A percentile compares a stretch with the other conserved stretches of the same genome.
Evolutionary conservation across 2,888 invertebrate genomes (phyloP).

Genomic region (Yponomeuta plumbellus): DNA sequence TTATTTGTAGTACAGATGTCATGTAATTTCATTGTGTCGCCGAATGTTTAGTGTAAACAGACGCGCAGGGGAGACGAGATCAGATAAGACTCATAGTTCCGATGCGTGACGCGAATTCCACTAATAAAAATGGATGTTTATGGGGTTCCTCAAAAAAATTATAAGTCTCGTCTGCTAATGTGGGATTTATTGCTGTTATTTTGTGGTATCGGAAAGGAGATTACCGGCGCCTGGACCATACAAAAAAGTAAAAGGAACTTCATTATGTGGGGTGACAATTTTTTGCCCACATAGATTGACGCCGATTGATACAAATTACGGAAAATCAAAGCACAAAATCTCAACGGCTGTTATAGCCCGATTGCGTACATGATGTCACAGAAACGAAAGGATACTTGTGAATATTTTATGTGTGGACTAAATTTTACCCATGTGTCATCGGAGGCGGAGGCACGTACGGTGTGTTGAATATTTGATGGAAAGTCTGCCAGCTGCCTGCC

Average conservation of each 20-base stretch:
- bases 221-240: constrained; percentile 44
- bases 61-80: constrained; percentile 56
- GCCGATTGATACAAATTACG: not conserved
- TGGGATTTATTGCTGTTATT: constrained; percentile 57
- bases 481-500: constrained; percentile 42
- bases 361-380: constrained; percentile 17
- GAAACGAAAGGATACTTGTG: constrained; percentile 39
- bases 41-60: constrained; percentile 74
- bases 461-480: constrained; percentile 49
- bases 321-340: not conserved
- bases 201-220: constrained; percentile 58
- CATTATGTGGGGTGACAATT: constrained; percentile 13
- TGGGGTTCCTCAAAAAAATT: constrained; percentile 39
- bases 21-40: constrained; percentile 75
- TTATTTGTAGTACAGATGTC: constrained; percentile 77
- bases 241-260: constrained; percentile 22
- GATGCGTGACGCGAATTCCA: constrained; percentile 40
- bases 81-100: constrained; percentile 64
- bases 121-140: constrained; percentile 62
- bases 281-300: not conserved
- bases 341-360: constrained; percentile 4
- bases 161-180: constrained; percentile 45
- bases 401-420: constrained; percentile 50
- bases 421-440: constrained; percentile 52
- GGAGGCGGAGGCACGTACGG: constrained; percentile 45